Conservation (phyloP, 2,888 invertebrate genomes). For the Calameuta idolon region DNA sequence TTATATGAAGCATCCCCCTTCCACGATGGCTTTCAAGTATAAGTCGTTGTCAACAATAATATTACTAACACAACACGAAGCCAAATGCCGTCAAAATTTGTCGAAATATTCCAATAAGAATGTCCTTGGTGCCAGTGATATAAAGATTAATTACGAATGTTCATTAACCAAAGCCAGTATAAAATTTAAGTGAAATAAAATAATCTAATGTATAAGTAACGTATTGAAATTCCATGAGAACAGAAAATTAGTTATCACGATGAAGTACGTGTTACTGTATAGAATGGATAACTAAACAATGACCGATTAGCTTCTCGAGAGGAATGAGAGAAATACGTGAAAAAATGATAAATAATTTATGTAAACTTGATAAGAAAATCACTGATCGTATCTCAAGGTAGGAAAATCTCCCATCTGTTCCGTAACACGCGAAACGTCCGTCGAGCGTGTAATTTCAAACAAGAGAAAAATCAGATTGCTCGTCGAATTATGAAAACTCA, state of each 20-base stretch:
- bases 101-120: not conserved
- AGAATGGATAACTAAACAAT: not conserved
- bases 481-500: not conserved
- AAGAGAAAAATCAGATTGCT: not conserved
- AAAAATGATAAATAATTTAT: not conserved
- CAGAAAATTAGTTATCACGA: too few species aligned
- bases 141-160: not conserved
- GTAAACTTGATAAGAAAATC: not conserved
- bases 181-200: not conserved
- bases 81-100: not conserved
- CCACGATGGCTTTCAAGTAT: constrained; percentile 23
- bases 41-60: not conserved
- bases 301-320: not conserved
- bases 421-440: not conserved
- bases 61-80: not conserved
- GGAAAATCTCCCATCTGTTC: not conserved
- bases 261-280: not conserved
- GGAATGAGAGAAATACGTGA: not conserved
- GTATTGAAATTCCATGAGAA: not conserved
- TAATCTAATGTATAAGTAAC: not conserved
- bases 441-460: not conserved
- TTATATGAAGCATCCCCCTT: constrained; percentile 56
- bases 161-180: not conserved
- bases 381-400: not conserved
- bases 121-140: not conserved